Conservation (phyloP, 2,113 vertebrate species). For the Aptenodytes patagonicus region DNA sequence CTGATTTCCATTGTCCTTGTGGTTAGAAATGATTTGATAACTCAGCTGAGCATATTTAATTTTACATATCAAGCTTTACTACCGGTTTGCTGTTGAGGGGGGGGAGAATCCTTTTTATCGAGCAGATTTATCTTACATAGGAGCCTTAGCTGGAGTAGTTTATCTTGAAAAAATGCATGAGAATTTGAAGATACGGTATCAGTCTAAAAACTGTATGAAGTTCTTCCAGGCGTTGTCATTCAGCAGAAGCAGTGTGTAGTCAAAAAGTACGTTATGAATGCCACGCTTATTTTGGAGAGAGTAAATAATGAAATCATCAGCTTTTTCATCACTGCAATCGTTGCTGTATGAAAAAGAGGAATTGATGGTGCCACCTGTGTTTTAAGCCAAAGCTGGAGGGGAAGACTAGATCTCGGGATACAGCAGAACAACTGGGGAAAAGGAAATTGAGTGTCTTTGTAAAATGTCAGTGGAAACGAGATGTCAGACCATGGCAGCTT, state of each 20-base stretch:
- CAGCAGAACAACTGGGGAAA: neutral
- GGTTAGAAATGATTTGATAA: neutral
- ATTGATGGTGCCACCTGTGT: neutral
- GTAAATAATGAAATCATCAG: neutral
- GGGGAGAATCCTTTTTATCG: neutral
- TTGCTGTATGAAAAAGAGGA: neutral
- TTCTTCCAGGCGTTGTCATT: neutral
- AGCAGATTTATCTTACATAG: fast-evolving
- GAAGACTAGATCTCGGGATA: neutral
- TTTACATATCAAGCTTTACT: neutral
- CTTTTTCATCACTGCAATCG: neutral
- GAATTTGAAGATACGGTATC: neutral
- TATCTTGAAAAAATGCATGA: neutral
- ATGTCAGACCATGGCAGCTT: neutral
- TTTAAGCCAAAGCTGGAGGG: neutral
- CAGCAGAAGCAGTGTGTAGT: neutral
- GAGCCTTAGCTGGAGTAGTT: neutral
- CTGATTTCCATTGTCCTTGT: neutral
- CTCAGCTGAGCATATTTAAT: neutral
- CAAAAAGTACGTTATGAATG: neutral
- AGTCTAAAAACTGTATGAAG: neutral
- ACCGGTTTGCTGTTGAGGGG: neutral
- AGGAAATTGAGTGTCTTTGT: neutral
- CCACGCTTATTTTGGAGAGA: fast-evolving
- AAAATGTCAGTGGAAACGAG: neutral